Conservation (phyloP, 2,888 invertebrate species). For the Molorchus minor region DNA sequence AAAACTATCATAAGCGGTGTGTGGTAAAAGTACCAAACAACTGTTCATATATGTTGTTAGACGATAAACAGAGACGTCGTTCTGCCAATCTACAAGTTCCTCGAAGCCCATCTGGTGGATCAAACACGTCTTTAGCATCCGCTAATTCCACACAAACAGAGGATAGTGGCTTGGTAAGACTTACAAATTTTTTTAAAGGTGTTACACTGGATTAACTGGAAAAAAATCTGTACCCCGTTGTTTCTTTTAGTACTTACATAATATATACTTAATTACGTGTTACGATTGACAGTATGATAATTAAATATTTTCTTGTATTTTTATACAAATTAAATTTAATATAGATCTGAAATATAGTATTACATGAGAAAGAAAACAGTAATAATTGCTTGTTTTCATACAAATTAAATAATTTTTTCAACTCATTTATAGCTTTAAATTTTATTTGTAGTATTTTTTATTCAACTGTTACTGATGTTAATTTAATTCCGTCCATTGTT, state of each 20-base stretch:
- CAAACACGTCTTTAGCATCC: constrained; percentile 72
- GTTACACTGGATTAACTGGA: constrained; percentile 52
- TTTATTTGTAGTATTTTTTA: constrained; percentile 29
- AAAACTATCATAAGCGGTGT: constrained; percentile 98
- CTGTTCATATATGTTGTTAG: constrained; percentile 73
- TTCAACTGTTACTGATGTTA: constrained; percentile 30
- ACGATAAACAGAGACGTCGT: constrained; percentile 58
- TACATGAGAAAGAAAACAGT: too few relatives aligned
- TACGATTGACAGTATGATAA: too few relatives aligned
- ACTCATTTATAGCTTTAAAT: constrained; percentile 4
- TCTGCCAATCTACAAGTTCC: constrained; percentile 65
- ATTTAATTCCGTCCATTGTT: constrained; percentile 32
- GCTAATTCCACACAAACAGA: constrained; percentile 65
- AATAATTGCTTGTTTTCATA: too few relatives aligned
- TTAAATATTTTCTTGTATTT: too few relatives aligned
- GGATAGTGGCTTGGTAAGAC: constrained; percentile 81
- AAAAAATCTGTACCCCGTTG: too few relatives aligned
- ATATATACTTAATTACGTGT: too few relatives aligned
- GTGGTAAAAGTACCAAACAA: constrained; percentile 98
- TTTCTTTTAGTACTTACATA: too few relatives aligned
- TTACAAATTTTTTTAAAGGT: constrained; percentile 61
- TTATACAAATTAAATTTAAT: not conserved
- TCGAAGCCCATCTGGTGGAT: constrained; percentile 80
- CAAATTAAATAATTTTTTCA: too few relatives aligned
- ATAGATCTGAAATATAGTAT: too few relatives aligned